Base-by-base conservation (phyloP, 1,140 invertebrate genomes). In the Danaus melanippus region DNA sequence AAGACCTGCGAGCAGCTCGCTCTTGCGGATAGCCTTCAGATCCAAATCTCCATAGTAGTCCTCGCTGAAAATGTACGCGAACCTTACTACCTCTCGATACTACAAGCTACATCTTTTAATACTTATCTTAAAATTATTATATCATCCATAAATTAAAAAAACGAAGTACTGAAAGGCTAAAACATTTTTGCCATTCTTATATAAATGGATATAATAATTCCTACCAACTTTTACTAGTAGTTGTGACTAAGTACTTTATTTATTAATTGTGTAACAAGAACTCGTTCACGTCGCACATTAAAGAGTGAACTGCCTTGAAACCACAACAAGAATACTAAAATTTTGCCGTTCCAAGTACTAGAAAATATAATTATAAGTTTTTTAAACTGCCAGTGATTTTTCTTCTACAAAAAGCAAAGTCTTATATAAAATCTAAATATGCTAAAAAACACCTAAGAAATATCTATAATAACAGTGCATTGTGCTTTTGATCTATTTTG, bases 31-130 rank as follows among this genome's bases (percentile, higher is more conserved):
- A 88, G 92, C 91, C 91, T 97, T 97, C 88, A 97, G 88, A 88
- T 97, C 95, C 90, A 97, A 86, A 86, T 97, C 95, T 66, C 96
- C 96, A 78, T 97, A 97, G 91, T 97, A 97, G 91, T 97, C 95
- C 90, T 97, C 95, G 90, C 96, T 96, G 84, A 86, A 86, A 86
- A 84, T 74, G 75, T 73, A 85, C 74, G 72, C 74, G 71, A 63
- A 80, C 70, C 83, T 86, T 86, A 86, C 81, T 79, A 64, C 72
- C 78, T 78, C 74, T 73, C 71, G 62, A 63, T 61, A 76, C 79
- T 70, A 74, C 69, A 54, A 17, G 48, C 68, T 71, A 71, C 46
- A 58, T 62, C 54, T 58, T 66, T 74, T 69, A 72, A 72, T 58
- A 61, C 57, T 72, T 74, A 52, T 45, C 58, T 56, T 69, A 66